Evolutionary conservation across 2,888 invertebrate species (phyloP), one percentile per base, ranked within the genome.

Genomic region (Xanthorhoe designata): DNA sequence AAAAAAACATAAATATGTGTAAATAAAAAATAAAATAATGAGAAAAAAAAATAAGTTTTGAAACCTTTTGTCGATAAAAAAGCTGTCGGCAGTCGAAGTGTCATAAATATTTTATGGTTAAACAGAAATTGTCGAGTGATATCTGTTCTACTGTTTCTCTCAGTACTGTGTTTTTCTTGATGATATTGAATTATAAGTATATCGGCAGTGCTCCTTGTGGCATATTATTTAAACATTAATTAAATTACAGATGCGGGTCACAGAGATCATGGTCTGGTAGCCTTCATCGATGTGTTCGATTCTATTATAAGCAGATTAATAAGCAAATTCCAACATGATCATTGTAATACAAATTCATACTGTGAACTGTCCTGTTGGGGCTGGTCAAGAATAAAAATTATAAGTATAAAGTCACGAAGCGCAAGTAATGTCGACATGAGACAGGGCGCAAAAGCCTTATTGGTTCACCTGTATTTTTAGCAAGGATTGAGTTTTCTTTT

Each of bases 111-210:
- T 24, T 24, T 24, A n/a, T n/a, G n/a, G n/a, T n/a, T n/a, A n/a
- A 24, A 24, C 24, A 24, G 24, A 24, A 24, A 1, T 24, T 24
- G 24, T 4, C 24, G 1, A 24, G 4, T 24, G n/a, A n/a, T n/a
- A n/a, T n/a, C n/a, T n/a, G 38, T 42, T 13, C 38, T 42, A 42
- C 38, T 42, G 38, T 2, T 15, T 13, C 9, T 45, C 32, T 18
- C 7, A 19, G 18, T 61, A 50, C 49, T 66, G 61, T 61, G 56
- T 32, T n/a, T 7, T 64, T 55, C 49, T 61, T 35, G 72, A 75
- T 75, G 77, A 75, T 75, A 69, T 72, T 74, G 71, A 76, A 80
- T 81, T 78, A 78, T 70, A 58, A 45, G 35, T n/a, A 59, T 62
- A 65, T 69, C 64, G 62, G 53, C 63, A 61, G 45, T 56, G 57